Evolutionary conservation across 2,113 vertebrate genomes (phyloP), one percentile per base, ranked within the genome.

Genomic region (Ibidorhyncha struthersii): DNA sequence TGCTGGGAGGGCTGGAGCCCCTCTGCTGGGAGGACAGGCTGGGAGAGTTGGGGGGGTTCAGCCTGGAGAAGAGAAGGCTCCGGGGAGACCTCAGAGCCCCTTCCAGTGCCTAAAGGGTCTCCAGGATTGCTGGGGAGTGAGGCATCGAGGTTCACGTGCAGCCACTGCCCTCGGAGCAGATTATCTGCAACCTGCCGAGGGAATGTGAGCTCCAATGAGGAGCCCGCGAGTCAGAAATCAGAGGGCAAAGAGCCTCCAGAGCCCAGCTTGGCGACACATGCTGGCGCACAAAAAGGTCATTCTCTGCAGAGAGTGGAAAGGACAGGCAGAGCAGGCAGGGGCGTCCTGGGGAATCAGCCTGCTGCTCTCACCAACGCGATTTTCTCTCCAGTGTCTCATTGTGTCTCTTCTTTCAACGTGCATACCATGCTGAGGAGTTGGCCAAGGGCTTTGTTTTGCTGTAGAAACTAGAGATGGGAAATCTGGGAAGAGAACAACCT

Each of bases 81-180:
- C 21, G 49, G 49, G 49, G 49, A 49, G 22, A 49, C 49, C 49
- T 49, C 19, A 22, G 21, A 49, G 49, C 22, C 49, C 47, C 49
- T 49, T 22, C 49, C 49, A 49, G 49, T 23, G 10, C 21, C 47
- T 49, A 22, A 49, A 49, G 49, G 22, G 49, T 22, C 49, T 23
- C 49, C 49, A 49, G 49, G 49, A 49, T 5, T 23, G 49, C 49
- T 23, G 49, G 49, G 49, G 11, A 23, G n/a, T 8, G 71, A 73
- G 25, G 63, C 18, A 21, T 34, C 1, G 1, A 3, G 2, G 10
- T 18, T 76, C 18, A 5, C 0, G 1, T 40, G 30, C 56, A 49
- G 41, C 40, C 0, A 3, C 45, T 50, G 61, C 38, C 29, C 62
- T 62, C 2, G 1, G 47, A 78, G 29, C 61, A 56, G 19, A 10